phyloP scores from a whole-genome alignment of 2,888 invertebrate species.

The Synanthedon myopaeformis region DNA sequence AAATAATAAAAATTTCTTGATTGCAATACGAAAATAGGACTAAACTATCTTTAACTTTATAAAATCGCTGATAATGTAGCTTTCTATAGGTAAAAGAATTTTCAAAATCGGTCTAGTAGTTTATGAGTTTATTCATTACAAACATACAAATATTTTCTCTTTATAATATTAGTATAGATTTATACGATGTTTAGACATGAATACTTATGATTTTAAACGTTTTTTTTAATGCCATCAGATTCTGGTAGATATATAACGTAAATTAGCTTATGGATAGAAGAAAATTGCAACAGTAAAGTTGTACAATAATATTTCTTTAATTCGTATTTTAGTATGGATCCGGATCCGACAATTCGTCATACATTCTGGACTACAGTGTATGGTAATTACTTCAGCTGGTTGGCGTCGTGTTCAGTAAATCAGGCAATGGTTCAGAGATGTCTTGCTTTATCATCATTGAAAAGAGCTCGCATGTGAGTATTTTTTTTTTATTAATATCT shows the following conservation, averaged over 20 bases:
- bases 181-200: not conserved
- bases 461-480: slow-evolving; percentile 76
- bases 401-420: slow-evolving; percentile 85
- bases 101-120: no score
- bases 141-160: no score
- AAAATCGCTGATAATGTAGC: no score
- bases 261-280: not conserved
- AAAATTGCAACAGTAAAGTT: not conserved
- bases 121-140: no score
- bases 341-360: slow-evolving; percentile 81
- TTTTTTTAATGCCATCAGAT: no score
- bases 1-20: not conserved
- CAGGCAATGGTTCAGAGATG: slow-evolving; percentile 91
- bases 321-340: slow-evolving; percentile 74
- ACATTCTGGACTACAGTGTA: slow-evolving; percentile 84
- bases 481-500: not conserved
- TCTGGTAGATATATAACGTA: not conserved
- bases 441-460: slow-evolving; percentile 79
- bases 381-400: slow-evolving; percentile 85
- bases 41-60: no score
- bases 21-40: not conserved
- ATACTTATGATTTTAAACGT: no score
- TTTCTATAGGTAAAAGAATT: no score
- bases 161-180: no score
- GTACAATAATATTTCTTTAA: no score